phyloP scores from a whole-genome alignment of 2,113 vertebrate species.

The Bombycilla garrulus region DNA sequence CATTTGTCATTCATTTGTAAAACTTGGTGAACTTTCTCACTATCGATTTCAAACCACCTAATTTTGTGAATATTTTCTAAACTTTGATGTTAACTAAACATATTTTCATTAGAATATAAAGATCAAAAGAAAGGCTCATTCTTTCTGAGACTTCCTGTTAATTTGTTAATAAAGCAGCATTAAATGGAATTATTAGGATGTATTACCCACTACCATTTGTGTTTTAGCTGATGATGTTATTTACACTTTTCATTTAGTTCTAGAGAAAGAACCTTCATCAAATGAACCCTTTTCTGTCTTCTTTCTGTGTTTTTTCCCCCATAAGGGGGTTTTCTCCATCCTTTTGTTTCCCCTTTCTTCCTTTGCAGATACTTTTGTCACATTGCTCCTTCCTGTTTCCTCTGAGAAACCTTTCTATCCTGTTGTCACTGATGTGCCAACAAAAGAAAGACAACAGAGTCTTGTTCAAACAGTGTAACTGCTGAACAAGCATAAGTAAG shows the following conservation, averaged over 20 bases:
- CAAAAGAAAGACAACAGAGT: constrained; percentile 20
- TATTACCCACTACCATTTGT: neutral
- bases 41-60: neutral
- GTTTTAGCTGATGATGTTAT: neutral
- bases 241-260: neutral
- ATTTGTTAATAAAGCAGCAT: neutral
- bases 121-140: neutral
- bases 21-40: neutral
- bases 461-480: constrained; percentile 20
- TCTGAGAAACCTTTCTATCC: neutral
- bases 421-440: neutral
- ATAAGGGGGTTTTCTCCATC: neutral
- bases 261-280: neutral
- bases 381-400: neutral
- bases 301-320: neutral
- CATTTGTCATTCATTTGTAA: neutral
- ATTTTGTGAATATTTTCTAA: neutral
- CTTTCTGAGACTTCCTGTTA: neutral
- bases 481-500: neutral
- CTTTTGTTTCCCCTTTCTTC: neutral
- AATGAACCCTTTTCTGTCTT: neutral
- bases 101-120: neutral
- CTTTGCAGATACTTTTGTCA: neutral
- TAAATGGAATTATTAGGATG: neutral
- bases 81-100: neutral